Evolutionary conservation across 2,113 vertebrate genomes (phyloP), one percentile per base, ranked within the genome.

Genomic region (Paratilapia polleni): DNA sequence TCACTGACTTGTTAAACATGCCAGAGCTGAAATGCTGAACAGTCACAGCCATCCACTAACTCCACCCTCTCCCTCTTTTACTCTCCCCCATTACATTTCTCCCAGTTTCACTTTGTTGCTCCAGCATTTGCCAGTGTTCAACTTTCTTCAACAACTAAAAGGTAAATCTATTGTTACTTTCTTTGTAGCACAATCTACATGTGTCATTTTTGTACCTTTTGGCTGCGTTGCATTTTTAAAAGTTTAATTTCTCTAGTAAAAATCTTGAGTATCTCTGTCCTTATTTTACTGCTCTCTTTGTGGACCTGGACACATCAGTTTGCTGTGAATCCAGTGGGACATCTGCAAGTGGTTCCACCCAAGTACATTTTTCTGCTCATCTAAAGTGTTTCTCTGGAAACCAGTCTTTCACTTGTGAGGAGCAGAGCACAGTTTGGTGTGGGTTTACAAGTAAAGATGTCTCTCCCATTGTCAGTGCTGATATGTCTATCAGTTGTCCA

Each of bases 401-500:
- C 6, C 41, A 54, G 47, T 54, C 26, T 54, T 73, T 31, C 68
- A 20, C 68, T 73, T 54, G 26, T 54, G 68, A 73, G 4, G 47
- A 73, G 68, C 47, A 73, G 47, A 54, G 47, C 68, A 54, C 17
- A 73, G 28, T 31, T 34, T 52, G 41, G 7, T 26, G 64, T 52
- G 28, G 12, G 41, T 43, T 43, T 43, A 13, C 41, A 5, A 43
- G 34, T 15, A 22, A 81, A 64, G 75, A 96, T 95, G 95, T 90
- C 78, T 24, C 54, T 94, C 17, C 91, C 49, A 17, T 5, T 94
- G 26, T 78, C 92, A 5, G 34, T 93, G 70, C 68, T 96, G 82
- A 74, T 96, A 41, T 94, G 84, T 17, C 82, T 95, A 26, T 92
- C 92, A 5, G 17, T 79, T 2, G 57, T 88, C 73, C 87, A 93